These are phyloP conservation scores for Tipula confusa DNA, from an alignment of 2,888 invertebrate genomes.

Conservation along the genomic window DNA sequence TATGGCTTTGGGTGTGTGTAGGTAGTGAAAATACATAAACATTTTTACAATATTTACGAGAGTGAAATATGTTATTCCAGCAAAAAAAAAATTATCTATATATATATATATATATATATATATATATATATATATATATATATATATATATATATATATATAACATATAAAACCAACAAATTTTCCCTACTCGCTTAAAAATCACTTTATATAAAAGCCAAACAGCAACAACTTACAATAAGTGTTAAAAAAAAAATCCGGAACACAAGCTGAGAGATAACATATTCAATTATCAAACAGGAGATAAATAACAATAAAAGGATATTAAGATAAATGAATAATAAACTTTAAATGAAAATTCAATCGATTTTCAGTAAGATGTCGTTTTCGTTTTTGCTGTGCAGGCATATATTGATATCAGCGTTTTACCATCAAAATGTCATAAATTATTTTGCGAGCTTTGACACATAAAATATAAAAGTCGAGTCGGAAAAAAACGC, in stretches of 20 bases:
- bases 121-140: not conserved
- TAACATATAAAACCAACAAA: not conserved
- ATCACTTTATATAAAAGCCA: constrained; percentile 6
- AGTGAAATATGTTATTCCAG: constrained; percentile 9
- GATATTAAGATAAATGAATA: constrained; percentile 20
- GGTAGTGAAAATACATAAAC: not conserved
- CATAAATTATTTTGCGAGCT: not conserved
- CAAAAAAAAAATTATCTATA: too few relatives aligned
- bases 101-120: too few relatives aligned
- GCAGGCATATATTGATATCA: constrained; percentile 7
- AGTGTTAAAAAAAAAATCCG: not conserved
- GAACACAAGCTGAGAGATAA: not conserved
- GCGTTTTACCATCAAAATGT: not conserved
- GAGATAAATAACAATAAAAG: constrained; percentile 20
- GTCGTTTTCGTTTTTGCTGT: not conserved
- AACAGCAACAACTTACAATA: not conserved
- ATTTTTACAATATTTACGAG: not conserved
- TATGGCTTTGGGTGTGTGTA: not conserved
- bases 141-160: not conserved
- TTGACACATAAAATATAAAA: not conserved
- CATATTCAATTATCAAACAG: constrained; percentile 8
- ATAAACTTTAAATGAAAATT: constrained; percentile 25
- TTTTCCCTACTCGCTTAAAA: not conserved
- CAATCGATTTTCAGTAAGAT: not conserved
- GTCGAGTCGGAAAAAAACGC: too few relatives aligned